Evolutionary conservation across 2,888 invertebrate genomes (phyloP).

Genomic region (Charanyca ferruginea): DNA sequence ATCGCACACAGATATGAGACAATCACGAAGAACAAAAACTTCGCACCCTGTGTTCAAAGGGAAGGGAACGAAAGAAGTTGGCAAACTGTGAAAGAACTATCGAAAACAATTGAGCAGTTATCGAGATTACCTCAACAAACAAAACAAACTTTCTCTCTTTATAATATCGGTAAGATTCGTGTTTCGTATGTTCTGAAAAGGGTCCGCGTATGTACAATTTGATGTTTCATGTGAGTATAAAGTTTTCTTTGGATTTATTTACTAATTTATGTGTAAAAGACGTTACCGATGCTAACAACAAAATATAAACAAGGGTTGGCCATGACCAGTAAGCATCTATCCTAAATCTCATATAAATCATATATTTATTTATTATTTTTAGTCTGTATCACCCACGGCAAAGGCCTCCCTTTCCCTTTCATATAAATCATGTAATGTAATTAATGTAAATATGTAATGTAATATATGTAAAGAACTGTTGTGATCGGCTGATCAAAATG

Average conservation of each 20-base stretch:
- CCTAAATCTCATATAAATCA: no score
- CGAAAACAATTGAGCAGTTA: constrained; percentile 61
- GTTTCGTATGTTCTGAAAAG: constrained; percentile 39
- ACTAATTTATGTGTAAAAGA: not conserved
- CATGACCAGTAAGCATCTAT: no score
- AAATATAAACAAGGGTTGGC: no score
- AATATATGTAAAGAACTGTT: no score
- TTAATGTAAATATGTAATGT: no score
- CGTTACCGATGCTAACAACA: no score
- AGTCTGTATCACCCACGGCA: no score
- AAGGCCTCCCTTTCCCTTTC: no score
- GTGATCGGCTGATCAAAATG: not conserved
- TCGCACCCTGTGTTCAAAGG: constrained; percentile 50
- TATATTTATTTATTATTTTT: no score
- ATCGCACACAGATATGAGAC: constrained; percentile 43
- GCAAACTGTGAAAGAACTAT: constrained; percentile 60
- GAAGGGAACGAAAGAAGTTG: constrained; percentile 50
- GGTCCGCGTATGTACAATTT: constrained; percentile 18
- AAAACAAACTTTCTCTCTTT: constrained; percentile 57
- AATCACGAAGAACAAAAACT: constrained; percentile 49
- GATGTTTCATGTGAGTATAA: constrained; percentile 1
- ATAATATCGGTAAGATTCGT: constrained; percentile 54
- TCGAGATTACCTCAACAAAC: constrained; percentile 63
- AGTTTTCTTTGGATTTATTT: constrained; percentile 1
- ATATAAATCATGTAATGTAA: no score